These are phyloP conservation scores for Polymixis flavicincta DNA, from an alignment of 2,888 invertebrate species.

Conservation along the genomic window DNA sequence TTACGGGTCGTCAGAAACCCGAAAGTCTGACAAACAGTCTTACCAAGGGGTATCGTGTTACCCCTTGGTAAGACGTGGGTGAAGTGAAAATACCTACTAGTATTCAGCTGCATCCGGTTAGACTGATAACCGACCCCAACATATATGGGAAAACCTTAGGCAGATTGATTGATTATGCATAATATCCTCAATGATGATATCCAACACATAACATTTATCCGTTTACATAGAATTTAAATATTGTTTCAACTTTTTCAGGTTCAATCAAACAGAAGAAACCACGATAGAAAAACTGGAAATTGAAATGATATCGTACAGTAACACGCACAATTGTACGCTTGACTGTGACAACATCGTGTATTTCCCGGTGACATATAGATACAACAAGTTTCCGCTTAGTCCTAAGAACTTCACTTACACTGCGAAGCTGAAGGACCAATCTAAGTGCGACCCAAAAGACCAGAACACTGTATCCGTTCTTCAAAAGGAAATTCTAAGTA, in stretches of 20 bases:
- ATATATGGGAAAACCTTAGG: too few species aligned
- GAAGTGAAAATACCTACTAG: too few species aligned
- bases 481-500: conserved; percentile 48
- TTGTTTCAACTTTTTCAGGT: conserved; percentile 78
- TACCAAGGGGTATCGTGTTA: too few species aligned
- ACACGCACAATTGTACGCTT: conserved; percentile 78
- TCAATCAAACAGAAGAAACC: conserved; percentile 79
- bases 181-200: too few species aligned
- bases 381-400: conserved; percentile 87
- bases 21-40: too few species aligned
- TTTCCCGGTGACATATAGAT: conserved; percentile 87
- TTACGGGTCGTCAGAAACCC: too few species aligned
- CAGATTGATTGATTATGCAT: too few species aligned
- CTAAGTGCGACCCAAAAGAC: conserved; percentile 37
- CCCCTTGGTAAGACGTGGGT: too few species aligned
- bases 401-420: conserved; percentile 74
- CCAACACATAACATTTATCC: not conserved
- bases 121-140: too few species aligned
- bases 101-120: too few species aligned
- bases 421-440: conserved; percentile 21
- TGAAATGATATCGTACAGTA: conserved; percentile 81
- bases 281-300: conserved; percentile 85
- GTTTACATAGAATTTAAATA: not conserved
- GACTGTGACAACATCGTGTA: conserved; percentile 84
- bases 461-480: conserved; percentile 44